Conservation (phyloP, 2,113 vertebrate species). For the Lipotes vexillifer region DNA sequence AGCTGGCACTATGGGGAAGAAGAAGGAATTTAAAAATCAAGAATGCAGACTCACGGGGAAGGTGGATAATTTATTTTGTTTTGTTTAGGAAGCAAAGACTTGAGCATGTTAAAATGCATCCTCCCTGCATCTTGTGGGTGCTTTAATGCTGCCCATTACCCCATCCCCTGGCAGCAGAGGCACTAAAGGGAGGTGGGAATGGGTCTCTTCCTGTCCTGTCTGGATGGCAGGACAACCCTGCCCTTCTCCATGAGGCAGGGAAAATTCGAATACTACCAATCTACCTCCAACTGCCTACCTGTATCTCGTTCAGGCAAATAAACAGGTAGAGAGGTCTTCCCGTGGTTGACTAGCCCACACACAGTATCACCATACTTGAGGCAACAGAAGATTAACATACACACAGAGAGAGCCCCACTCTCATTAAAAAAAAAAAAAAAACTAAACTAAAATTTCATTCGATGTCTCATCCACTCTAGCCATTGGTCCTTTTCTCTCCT, state of each 20-base stretch:
- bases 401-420: background rate
- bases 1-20: background rate
- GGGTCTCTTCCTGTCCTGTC: background rate
- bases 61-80: conserved; percentile 2
- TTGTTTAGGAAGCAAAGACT: background rate
- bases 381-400: background rate
- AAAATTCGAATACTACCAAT: background rate
- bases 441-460: background rate
- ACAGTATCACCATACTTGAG: background rate
- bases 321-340: background rate
- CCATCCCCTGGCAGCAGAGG: background rate
- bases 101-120: background rate
- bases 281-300: background rate
- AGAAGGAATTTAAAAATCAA: conserved; percentile 1
- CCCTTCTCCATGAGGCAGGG: background rate
- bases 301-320: background rate
- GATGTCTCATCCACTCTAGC: background rate
- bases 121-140: background rate
- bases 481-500: background rate
- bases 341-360: background rate
- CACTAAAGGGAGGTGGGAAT: background rate
- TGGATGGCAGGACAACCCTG: background rate
- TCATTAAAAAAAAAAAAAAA: background rate
- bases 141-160: background rate
- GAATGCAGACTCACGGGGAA: background rate